Evolutionary conservation across 1,140 invertebrate genomes (phyloP).

Genomic region (Babylonia areolata): DNA sequence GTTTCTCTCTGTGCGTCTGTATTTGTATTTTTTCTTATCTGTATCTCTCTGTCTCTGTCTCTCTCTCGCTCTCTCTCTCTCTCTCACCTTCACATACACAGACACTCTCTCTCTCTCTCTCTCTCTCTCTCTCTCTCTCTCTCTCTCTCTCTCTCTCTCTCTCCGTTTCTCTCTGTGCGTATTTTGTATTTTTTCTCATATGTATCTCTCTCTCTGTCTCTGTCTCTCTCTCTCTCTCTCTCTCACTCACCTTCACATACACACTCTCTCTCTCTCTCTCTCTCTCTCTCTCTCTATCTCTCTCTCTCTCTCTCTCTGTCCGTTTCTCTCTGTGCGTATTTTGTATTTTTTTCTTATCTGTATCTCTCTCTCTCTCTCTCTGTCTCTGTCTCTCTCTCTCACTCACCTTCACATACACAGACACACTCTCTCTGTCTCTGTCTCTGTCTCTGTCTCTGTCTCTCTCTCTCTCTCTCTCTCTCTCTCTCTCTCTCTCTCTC

Average conservation of each 20-base stretch:
- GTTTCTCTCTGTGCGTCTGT: no score
- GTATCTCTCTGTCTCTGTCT: no score
- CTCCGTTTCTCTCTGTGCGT: neutral
- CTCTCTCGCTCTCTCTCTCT: no score
- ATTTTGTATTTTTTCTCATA: neutral
- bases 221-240: neutral
- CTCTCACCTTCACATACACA: no score
- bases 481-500: constrained; percentile 9
- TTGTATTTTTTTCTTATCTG: neutral
- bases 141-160: neutral
- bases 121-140: neutral
- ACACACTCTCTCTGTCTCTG: neutral
- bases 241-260: neutral
- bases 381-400: neutral
- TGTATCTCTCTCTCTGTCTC: no score
- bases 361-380: neutral
- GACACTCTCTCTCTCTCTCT: neutral
- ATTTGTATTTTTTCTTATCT: no score
- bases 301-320: constrained; percentile 10
- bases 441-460: neutral
- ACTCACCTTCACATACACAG: no score
- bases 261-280: constrained; percentile 19
- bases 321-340: neutral
- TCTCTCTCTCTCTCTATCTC: neutral
- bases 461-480: neutral